These are phyloP conservation scores for Cephus pygmeus DNA, from an alignment of 2,888 invertebrate species.

Conservation along the genomic window DNA sequence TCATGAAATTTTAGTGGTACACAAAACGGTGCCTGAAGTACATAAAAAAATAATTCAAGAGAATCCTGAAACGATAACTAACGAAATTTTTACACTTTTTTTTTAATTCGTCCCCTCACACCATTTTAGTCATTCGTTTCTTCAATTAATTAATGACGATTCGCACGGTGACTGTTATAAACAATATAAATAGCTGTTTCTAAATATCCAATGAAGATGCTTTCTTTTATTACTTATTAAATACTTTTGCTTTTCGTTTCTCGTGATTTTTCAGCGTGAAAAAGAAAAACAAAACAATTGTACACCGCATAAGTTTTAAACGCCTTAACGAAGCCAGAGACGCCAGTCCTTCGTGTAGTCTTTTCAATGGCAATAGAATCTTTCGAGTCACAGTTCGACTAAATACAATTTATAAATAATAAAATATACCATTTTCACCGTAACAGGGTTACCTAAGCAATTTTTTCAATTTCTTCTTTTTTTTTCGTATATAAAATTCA, in stretches of 20 bases:
- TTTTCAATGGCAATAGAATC: conserved; percentile 52
- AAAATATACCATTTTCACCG: conserved; percentile 50
- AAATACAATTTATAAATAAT: conserved; percentile 51
- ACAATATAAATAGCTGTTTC: neutral
- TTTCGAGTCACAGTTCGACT: conserved; percentile 39
- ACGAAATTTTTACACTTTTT: neutral
- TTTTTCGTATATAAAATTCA: conserved; percentile 27
- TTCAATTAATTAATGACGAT: neutral
- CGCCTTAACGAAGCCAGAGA: conserved; percentile 34
- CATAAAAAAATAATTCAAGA: neutral
- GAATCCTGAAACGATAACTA: neutral
- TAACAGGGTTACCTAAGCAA: conserved; percentile 41
- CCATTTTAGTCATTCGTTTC: neutral
- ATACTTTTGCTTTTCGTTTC: conserved; percentile 2
- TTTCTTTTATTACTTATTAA: conserved; percentile 27
- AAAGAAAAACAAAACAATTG: conserved; percentile 13
- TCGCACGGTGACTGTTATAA: neutral
- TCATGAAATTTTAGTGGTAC: neutral
- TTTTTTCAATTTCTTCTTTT: conserved; percentile 27
- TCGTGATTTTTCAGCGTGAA: conserved; percentile 9
- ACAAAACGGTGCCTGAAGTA: neutral
- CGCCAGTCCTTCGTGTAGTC: conserved; percentile 46
- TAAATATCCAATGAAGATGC: neutral
- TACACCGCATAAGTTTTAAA: conserved; percentile 8
- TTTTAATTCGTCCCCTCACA: neutral